These are phyloP conservation scores for Habroteleia sp. DNA, from an alignment of 2,888 invertebrate species.

Conservation along the genomic window DNA sequence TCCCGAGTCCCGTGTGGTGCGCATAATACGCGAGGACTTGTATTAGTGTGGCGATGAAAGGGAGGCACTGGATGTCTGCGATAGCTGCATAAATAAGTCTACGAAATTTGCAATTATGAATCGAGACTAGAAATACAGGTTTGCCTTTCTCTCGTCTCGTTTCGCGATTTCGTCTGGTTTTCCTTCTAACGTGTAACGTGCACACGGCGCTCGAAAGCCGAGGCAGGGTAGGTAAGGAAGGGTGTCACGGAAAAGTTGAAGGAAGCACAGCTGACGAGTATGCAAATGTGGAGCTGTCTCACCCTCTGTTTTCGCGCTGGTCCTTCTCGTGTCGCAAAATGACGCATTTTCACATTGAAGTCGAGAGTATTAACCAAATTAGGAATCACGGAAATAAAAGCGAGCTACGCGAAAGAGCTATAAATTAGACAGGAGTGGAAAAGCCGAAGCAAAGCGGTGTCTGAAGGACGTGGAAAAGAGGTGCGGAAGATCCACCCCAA, in stretches of 20 bases:
- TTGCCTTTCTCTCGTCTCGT: conserved; percentile 70
- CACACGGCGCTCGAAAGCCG: conserved; percentile 64
- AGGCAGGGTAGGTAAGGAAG: conserved; percentile 62
- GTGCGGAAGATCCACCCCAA: conserved; percentile 60
- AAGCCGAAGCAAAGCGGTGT: background rate
- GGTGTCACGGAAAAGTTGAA: conserved; percentile 81
- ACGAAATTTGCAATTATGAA: conserved; percentile 81
- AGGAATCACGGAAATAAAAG: conserved; percentile 36
- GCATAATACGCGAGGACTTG: conserved; percentile 58
- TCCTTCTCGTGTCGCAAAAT: conserved; percentile 59
- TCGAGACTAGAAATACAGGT: conserved; percentile 79
- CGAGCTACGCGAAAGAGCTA: conserved; percentile 2
- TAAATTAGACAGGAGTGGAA: conserved; percentile 58
- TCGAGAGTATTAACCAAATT: conserved; percentile 60
- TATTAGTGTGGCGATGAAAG: conserved; percentile 59
- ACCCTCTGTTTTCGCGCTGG: conserved; percentile 59
- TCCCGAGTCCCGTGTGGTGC: conserved; percentile 33
- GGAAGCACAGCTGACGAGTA: conserved; percentile 82
- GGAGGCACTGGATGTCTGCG: conserved; percentile 61
- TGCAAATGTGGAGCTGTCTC: conserved; percentile 78
- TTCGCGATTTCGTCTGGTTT: conserved; percentile 65
- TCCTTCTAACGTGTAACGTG: conserved; percentile 63
- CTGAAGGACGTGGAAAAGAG: conserved; percentile 59
- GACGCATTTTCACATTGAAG: conserved; percentile 62
- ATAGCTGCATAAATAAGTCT: conserved; percentile 80